phyloP scores from a whole-genome alignment of 1,140 invertebrate genomes.

The Drosophila nannoptera region DNA sequence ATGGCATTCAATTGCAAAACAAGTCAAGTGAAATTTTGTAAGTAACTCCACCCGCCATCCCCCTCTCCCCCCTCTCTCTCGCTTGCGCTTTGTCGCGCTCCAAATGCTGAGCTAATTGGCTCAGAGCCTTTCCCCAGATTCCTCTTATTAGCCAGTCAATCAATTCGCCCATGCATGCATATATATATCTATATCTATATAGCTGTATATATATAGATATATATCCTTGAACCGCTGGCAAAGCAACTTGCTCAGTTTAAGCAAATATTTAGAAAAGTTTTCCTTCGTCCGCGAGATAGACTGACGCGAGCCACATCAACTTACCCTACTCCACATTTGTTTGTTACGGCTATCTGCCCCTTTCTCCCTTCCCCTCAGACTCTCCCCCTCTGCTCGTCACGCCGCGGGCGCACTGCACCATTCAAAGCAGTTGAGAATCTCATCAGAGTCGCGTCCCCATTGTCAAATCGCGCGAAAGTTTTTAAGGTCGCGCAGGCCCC shows the following conservation, averaged over 20 bases:
- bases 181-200: too few species aligned
- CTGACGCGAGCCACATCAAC: slow-evolving; percentile 10
- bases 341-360: slow-evolving; percentile 11
- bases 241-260: slow-evolving; percentile 9
- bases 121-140: too few species aligned
- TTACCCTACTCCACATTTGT: slow-evolving; percentile 28
- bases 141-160: too few species aligned
- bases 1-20: too few species aligned
- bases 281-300: slow-evolving; percentile 1
- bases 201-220: too few species aligned
- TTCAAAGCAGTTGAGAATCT: slow-evolving; percentile 30
- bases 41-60: too few species aligned
- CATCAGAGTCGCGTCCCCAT: slow-evolving; percentile 40
- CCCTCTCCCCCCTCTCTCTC: too few species aligned
- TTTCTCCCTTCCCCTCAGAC: slow-evolving; percentile 12
- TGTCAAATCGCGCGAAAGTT: slow-evolving; percentile 72
- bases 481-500: slow-evolving; percentile 43
- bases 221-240: background rate
- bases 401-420: background rate
- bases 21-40: too few species aligned
- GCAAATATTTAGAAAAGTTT: slow-evolving; percentile 37
- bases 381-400: too few species aligned
- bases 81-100: too few species aligned
- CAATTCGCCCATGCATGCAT: too few species aligned
- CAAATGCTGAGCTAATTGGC: too few species aligned